Evolutionary conservation across 2,888 invertebrate genomes (phyloP), one percentile per base, ranked within the genome.

Genomic region (Pandemis heparana): DNA sequence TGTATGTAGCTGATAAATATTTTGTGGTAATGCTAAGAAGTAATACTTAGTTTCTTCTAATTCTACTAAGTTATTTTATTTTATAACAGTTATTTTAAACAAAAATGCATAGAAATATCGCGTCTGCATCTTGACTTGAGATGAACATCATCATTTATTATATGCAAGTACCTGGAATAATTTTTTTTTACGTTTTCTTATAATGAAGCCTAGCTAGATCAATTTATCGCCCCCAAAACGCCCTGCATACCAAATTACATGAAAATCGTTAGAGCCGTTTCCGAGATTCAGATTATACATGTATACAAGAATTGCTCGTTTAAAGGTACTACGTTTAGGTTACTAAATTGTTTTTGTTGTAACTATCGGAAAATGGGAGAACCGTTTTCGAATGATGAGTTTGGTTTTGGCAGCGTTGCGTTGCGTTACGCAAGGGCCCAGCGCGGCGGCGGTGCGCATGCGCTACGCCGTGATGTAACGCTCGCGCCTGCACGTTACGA

Each of bases 391-490:
- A 10, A 12, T 2, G 5, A 56, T 12, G 23, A 23, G 12, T 23
- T 56, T 3, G 23, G 56, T 56, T 56, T 23, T 56, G 56, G 56
- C 23, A 56, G 10, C 23, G 7, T 23, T 23, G 56, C 23, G 23
- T 23, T 18, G 56, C 56, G 46, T 69, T 66, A 71, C 73, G 74
- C 68, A 69, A 77, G 69, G 69, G 56, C 73, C 74, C 62, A 51
- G 68, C 59, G 71, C 73, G 76, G 75, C 73, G 76, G 75, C 67
- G 60, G 46, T 59, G 64, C 65, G 53, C 74, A 75, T 78, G 79
- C 77, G 78, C 80, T 78, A 78, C 43, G 43, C 79, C 66, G 69
- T 81, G 82, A 82, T 83, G 83, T 80, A 84, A 84, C 78, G 71
- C 68, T 79, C 18, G 16, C 51, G 75, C 76, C 77, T 75, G 76